Evolutionary conservation across 2,113 vertebrate species (phyloP).

Genomic region (Cheilinus undulatus): DNA sequence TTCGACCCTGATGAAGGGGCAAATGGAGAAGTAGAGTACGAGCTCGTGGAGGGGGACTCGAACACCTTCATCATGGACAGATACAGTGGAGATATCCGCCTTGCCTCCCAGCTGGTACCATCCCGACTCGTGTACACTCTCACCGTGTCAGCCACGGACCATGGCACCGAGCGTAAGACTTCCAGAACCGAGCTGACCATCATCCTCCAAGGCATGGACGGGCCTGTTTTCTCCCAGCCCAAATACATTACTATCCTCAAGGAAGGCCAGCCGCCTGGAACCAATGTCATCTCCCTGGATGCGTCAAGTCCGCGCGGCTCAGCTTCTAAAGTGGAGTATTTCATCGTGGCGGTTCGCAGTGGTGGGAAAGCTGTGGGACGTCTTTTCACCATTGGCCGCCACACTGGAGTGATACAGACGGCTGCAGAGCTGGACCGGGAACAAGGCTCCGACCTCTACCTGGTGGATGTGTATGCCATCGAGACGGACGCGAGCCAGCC

Average conservation of each 20-base stretch:
- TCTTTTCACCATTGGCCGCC: slow-evolving; percentile 95
- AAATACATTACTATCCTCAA: slow-evolving; percentile 96
- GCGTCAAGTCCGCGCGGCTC: slow-evolving; percentile 90
- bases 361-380: slow-evolving; percentile 89
- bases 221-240: slow-evolving; percentile 95
- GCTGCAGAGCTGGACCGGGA: slow-evolving; percentile 96
- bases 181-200: slow-evolving; percentile 93
- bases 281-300: slow-evolving; percentile 93
- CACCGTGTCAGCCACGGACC: slow-evolving; percentile 92
- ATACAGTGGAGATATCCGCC: slow-evolving; percentile 93
- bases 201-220: slow-evolving; percentile 91
- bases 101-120: slow-evolving; percentile 90
- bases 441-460: slow-evolving; percentile 91
- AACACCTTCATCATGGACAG: slow-evolving; percentile 96
- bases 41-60: slow-evolving; percentile 91
- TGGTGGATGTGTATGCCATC: slow-evolving; percentile 96
- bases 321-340: slow-evolving; percentile 91
- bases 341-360: slow-evolving; percentile 92
- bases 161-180: slow-evolving; percentile 89
- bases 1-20: slow-evolving; percentile 94
- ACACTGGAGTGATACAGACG: slow-evolving; percentile 91
- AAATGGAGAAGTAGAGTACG: slow-evolving; percentile 96
- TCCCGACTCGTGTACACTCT: slow-evolving; percentile 92
- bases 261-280: slow-evolving; percentile 95
- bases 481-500: slow-evolving; percentile 90